Evolutionary conservation across 2,888 invertebrate species (phyloP).

Genomic region (Netelia fuscicornis): DNA sequence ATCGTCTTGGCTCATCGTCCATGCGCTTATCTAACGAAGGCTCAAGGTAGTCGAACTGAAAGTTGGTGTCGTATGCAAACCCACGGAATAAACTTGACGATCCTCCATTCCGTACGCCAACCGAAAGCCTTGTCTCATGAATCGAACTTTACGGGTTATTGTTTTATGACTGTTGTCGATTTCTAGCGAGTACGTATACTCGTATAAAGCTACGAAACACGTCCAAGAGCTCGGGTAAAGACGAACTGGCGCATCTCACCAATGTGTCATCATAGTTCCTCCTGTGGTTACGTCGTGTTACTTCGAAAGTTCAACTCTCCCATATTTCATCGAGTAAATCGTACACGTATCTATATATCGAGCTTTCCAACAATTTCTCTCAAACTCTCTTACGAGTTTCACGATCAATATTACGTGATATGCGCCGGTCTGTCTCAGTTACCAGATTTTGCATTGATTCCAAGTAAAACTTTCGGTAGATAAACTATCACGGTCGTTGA

Average conservation of each 20-base stretch:
- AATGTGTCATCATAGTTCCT: slow-evolving; percentile 60
- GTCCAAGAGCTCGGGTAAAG: slow-evolving; percentile 13
- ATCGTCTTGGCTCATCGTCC: not conserved
- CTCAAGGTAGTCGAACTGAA: slow-evolving; percentile 16
- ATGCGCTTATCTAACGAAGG: slow-evolving; percentile 12
- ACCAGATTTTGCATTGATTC: slow-evolving; percentile 11
- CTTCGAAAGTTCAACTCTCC: slow-evolving; percentile 38
- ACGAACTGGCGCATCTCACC: slow-evolving; percentile 27
- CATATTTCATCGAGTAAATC: slow-evolving; percentile 46
- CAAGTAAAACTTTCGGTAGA: not conserved
- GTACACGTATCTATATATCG: not conserved
- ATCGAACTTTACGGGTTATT: slow-evolving; percentile 43
- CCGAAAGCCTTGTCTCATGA: slow-evolving; percentile 37
- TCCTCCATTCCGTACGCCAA: slow-evolving; percentile 44
- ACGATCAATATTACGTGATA: slow-evolving; percentile 38
- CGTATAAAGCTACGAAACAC: slow-evolving; percentile 4
- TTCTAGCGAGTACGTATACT: not conserved
- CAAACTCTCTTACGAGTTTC: slow-evolving; percentile 28
- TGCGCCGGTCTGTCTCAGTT: not conserved
- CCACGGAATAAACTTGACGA: slow-evolving; percentile 34
- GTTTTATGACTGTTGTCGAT: slow-evolving; percentile 36
- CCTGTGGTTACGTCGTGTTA: slow-evolving; percentile 24
- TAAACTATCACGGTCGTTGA: too few relatives aligned
- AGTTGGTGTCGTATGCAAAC: slow-evolving; percentile 24
- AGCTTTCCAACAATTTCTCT: slow-evolving; percentile 45